Conservation (phyloP, 2,888 invertebrate species). For the Ctena decussata region DNA sequence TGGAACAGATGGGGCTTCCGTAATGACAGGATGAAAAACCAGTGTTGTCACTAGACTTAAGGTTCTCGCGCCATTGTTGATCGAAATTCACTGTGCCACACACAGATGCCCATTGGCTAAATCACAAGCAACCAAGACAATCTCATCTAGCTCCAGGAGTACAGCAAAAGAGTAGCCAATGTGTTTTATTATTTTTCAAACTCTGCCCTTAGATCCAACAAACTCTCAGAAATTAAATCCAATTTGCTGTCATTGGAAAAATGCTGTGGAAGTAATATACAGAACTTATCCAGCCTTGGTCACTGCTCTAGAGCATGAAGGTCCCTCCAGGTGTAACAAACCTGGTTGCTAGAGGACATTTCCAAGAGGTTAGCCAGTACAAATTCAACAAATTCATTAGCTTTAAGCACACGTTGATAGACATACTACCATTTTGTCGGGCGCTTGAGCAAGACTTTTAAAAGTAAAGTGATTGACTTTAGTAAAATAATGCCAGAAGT, state of each 20-base stretch:
- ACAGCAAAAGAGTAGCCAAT: conserved; percentile 26
- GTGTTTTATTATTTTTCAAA: conserved; percentile 50
- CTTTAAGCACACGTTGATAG: conserved; percentile 35
- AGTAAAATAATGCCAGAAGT: background rate
- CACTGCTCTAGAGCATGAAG: background rate
- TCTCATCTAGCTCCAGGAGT: conserved; percentile 30
- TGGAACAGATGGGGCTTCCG: conserved; percentile 55
- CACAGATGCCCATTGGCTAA: conserved; percentile 45
- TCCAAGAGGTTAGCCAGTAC: conserved; percentile 35
- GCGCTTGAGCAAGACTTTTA: conserved; percentile 13
- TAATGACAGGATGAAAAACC: conserved; percentile 52
- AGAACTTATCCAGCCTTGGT: conserved; percentile 41
- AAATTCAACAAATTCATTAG: conserved; percentile 44
- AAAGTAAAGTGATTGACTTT: conserved; percentile 26
- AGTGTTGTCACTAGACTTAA: conserved; percentile 24
- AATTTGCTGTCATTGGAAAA: conserved; percentile 35
- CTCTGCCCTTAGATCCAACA: conserved; percentile 31
- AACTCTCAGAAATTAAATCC: conserved; percentile 20
- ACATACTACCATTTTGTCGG: conserved; percentile 32
- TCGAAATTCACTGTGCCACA: conserved; percentile 47
- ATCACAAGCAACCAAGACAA: conserved; percentile 45
- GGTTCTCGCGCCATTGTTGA: conserved; percentile 23
- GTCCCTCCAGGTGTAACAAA: too few relatives aligned
- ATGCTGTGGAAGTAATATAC: conserved; percentile 31
- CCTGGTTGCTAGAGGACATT: too few relatives aligned